Conservation (phyloP, 1,140 invertebrate species). For the Pseudomyrmex sp. region DNA sequence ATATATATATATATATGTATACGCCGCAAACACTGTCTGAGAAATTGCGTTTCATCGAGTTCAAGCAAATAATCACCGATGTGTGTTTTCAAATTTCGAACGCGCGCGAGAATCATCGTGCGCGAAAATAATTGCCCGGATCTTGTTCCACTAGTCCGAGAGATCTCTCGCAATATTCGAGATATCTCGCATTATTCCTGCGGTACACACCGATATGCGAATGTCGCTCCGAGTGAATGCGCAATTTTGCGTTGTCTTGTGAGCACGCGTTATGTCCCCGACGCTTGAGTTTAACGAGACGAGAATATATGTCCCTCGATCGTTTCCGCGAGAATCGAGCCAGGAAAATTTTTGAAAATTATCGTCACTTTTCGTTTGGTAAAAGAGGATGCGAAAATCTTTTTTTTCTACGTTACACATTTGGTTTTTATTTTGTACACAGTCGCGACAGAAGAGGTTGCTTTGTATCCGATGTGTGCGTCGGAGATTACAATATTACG, state of each 20-base stretch:
- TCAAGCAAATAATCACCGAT: neutral
- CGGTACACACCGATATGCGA: neutral
- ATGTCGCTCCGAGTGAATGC: constrained; percentile 63
- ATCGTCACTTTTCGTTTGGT: neutral
- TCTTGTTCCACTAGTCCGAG: no score
- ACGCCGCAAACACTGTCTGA: constrained; percentile 14
- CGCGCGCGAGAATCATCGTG: neutral
- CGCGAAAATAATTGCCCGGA: neutral
- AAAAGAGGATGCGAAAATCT: neutral
- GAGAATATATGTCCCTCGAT: constrained; percentile 54
- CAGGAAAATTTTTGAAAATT: constrained; percentile 60
- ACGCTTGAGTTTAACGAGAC: constrained; percentile 45
- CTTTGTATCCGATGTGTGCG: constrained; percentile 1
- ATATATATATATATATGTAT: neutral
- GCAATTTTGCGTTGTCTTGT: constrained; percentile 43
- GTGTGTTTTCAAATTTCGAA: constrained; percentile 1
- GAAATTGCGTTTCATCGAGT: constrained; percentile 12
- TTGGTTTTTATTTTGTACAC: neutral
- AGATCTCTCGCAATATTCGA: constrained; percentile 31
- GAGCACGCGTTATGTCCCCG: constrained; percentile 44
- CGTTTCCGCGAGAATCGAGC: constrained; percentile 59
- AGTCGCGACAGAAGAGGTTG: neutral
- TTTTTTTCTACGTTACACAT: neutral
- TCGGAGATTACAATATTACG: constrained; percentile 34
- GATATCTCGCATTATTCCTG: constrained; percentile 58